Conservation (phyloP, 2,113 vertebrate species). For the Barnardius zonarius region DNA sequence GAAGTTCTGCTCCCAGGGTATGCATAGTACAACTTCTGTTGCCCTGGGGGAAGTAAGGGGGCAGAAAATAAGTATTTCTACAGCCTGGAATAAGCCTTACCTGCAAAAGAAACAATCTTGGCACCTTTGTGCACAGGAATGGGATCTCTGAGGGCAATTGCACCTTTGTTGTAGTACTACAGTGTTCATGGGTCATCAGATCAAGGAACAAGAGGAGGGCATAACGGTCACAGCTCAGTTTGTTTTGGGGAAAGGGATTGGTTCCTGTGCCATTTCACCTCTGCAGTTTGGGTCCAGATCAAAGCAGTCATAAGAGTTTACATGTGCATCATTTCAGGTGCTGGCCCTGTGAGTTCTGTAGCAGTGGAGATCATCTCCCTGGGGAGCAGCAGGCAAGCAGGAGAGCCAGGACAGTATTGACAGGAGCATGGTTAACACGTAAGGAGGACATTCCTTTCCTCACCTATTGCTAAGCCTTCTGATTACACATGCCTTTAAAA, state of each 20-base stretch:
- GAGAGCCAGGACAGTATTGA: neutral
- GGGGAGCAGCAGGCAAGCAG: neutral
- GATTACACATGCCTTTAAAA: constrained; percentile 32
- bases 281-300: neutral
- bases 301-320: neutral
- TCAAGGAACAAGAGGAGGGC: neutral
- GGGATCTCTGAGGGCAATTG: neutral
- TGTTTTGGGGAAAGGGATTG: neutral
- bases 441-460: neutral
- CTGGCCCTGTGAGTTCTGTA: neutral
- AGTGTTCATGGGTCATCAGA: neutral
- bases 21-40: neutral
- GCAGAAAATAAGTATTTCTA: neutral
- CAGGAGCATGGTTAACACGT: neutral
- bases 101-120: neutral
- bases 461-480: neutral
- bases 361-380: neutral
- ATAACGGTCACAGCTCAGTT: neutral
- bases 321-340: neutral
- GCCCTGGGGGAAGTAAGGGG: neutral
- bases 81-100: neutral
- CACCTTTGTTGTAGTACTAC: neutral
- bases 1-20: neutral
- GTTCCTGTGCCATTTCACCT: neutral
- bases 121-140: neutral